phyloP scores from a whole-genome alignment of 2,888 invertebrate genomes.

The Rotaria magnacalcarata region DNA sequence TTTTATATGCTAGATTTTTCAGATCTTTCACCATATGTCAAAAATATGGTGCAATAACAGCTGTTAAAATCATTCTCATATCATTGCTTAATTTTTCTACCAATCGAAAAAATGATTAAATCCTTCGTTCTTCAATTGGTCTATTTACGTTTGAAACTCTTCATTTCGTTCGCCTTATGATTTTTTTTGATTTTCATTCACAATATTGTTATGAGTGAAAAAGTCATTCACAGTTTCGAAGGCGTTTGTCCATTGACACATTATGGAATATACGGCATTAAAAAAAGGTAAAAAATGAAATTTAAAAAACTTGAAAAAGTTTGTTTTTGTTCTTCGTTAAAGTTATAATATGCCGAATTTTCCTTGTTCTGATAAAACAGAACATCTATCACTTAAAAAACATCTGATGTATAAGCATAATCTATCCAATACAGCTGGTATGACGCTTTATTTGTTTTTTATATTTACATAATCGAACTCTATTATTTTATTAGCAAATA shows the following conservation, averaged over 20 bases:
- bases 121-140: neutral
- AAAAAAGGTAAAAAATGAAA: neutral
- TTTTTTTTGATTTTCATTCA: neutral
- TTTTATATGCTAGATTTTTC: neutral
- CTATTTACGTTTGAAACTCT: neutral
- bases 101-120: neutral
- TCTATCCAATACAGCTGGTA: conserved; percentile 20
- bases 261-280: conserved; percentile 23
- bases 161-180: neutral
- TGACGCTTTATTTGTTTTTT: too few species aligned
- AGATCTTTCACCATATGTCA: neutral
- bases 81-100: neutral
- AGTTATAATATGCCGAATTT: conserved; percentile 24
- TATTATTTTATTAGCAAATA: neutral
- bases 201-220: neutral
- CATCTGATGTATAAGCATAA: conserved; percentile 23
- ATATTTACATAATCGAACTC: too few species aligned
- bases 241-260: neutral
- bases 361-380: neutral
- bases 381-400: neutral
- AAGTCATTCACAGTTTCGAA: conserved; percentile 28
- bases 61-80: neutral
- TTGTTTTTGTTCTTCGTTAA: neutral
- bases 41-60: neutral
- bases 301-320: neutral